phyloP scores from a whole-genome alignment of 2,113 vertebrate species.

The Mellivora capensis region DNA sequence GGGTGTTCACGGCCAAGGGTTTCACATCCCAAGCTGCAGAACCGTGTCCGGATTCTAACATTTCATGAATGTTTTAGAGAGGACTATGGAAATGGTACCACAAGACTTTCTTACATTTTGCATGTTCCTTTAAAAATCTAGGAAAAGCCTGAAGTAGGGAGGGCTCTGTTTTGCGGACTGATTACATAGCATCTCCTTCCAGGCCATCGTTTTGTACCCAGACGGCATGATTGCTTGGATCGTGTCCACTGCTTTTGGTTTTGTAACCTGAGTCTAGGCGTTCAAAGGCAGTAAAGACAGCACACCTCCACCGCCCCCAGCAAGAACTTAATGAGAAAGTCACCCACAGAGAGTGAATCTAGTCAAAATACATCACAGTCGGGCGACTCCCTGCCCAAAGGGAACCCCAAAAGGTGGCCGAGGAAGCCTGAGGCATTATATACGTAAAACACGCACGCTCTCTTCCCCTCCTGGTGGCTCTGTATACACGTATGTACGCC shows the following conservation, averaged over 20 bases:
- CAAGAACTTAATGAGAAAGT: neutral
- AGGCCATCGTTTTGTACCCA: fast-evolving
- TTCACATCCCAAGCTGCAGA: neutral
- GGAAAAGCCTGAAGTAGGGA: neutral
- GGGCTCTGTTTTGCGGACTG: neutral
- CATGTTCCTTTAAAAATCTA: neutral
- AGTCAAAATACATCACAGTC: neutral
- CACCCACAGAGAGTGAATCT: neutral
- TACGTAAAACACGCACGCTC: neutral
- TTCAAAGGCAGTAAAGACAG: neutral
- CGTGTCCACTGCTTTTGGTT: neutral
- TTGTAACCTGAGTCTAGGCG: neutral
- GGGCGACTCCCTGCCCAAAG: neutral
- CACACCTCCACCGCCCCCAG: too few relatives aligned
- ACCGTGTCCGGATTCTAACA: neutral
- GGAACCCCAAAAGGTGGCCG: neutral
- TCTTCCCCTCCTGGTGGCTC: neutral
- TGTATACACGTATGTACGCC: neutral
- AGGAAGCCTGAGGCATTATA: neutral
- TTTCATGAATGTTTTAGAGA: neutral
- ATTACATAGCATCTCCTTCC: neutral
- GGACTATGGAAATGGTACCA: neutral
- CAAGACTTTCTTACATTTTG: neutral
- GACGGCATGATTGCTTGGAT: fast-evolving
- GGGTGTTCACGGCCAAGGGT: fast-evolving